Evolutionary conservation across 2,797 vertebrate species (phyloP).

Genomic region (Girardinus metallicus): DNA sequence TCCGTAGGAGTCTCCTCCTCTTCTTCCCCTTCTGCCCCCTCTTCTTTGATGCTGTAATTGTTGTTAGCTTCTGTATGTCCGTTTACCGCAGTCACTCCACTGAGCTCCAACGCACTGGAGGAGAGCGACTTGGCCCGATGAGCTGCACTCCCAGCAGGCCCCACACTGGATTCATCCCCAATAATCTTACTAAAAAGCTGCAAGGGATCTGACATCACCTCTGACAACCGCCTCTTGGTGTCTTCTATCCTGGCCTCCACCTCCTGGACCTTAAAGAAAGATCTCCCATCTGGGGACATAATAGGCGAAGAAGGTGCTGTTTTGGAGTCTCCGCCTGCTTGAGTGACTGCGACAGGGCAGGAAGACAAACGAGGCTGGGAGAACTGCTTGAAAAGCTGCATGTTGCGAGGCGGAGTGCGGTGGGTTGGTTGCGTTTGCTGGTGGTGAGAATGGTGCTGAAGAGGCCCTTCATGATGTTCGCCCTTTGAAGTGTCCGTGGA

Average conservation of each 20-base stretch:
- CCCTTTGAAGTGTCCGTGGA: constrained; percentile 91
- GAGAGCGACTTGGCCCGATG: constrained; percentile 92
- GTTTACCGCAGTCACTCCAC: constrained; percentile 85
- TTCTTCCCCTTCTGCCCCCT: constrained; percentile 85
- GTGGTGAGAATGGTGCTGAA: constrained; percentile 71
- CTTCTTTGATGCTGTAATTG: constrained; percentile 97
- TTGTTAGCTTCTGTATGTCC: constrained; percentile 89
- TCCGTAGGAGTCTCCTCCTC: constrained; percentile 73
- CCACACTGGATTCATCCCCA: constrained; percentile 87
- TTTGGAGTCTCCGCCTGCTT: constrained; percentile 89
- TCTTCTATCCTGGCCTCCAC: constrained; percentile 98
- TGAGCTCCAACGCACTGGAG: constrained; percentile 93
- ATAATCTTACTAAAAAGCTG: constrained; percentile 98
- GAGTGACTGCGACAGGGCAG: constrained; percentile 76
- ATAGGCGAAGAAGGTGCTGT: constrained; percentile 96
- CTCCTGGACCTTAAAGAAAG: constrained; percentile 97
- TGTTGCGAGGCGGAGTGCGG: constrained; percentile 87
- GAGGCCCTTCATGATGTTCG: constrained; percentile 64
- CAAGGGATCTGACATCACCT: constrained; percentile 96
- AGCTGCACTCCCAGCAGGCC: constrained; percentile 78
- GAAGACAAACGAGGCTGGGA: constrained; percentile 92
- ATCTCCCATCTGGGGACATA: constrained; percentile 89
- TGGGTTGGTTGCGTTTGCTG: constrained; percentile 72
- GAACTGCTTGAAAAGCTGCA: constrained; percentile 97
- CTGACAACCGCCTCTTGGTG: constrained; percentile 94